These are phyloP conservation scores for Harpagoxenus sublaevis DNA, from an alignment of 2,888 invertebrate species.

Conservation along the genomic window DNA sequence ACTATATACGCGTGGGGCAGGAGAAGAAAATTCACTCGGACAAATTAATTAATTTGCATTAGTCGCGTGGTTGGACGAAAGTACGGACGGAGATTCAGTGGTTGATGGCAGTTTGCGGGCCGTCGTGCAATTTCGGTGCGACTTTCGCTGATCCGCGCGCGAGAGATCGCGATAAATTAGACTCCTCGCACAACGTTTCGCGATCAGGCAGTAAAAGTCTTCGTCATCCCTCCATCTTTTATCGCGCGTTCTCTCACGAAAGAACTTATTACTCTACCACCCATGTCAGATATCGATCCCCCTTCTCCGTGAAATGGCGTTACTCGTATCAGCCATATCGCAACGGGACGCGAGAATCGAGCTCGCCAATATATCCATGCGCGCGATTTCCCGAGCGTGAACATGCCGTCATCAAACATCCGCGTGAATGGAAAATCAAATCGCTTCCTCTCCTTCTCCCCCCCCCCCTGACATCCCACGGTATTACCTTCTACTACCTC, in stretches of 20 bases:
- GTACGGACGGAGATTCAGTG: constrained; percentile 2
- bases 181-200: background rate
- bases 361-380: constrained; percentile 17
- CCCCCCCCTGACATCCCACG: background rate
- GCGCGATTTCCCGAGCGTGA: constrained; percentile 25
- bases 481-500: background rate
- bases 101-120: background rate
- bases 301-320: constrained; percentile 1
- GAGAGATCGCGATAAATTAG: constrained; percentile 17
- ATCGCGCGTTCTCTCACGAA: background rate
- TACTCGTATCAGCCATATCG: constrained; percentile 39
- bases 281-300: constrained; percentile 11
- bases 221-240: constrained; percentile 5
- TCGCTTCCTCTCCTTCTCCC: background rate
- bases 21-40: constrained; percentile 33
- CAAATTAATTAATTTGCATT: constrained; percentile 51
- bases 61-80: background rate
- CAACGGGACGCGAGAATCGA: constrained; percentile 22
- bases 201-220: constrained; percentile 12
- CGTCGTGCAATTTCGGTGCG: background rate
- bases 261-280: constrained; percentile 2
- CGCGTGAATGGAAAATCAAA: constrained; percentile 40
- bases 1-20: background rate
- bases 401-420: constrained; percentile 16
- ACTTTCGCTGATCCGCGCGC: background rate